Base-by-base conservation (phyloP, 2,113 vertebrate genomes). In the Cyprinus carpio region DNA sequence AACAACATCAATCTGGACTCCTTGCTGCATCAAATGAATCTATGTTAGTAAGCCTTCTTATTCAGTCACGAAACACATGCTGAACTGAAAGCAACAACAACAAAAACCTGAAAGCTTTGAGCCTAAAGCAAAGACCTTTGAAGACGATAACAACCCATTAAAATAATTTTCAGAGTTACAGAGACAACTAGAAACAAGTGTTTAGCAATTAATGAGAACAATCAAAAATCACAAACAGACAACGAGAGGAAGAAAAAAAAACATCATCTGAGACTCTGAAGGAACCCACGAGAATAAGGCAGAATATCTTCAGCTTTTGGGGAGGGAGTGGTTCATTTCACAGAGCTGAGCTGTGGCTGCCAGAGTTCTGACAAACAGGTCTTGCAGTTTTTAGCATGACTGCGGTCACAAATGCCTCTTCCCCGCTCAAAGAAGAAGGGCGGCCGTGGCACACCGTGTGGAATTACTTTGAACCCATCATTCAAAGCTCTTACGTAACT, bases 391-490 rank as follows among this genome's bases (percentile, higher is more conserved):
- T 85, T 58, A 85, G 11, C 34, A 69, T 69, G 62, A 84, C 25
- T 69, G 60, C 18, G 31, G 76, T 69, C 34, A 81, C 77, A 87
- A 87, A 87, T 31, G 77, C 25, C 31, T 75, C 49, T 43, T 65
- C n/a, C n/a, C 69, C 74, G 13, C 29, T 54, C 51, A 77, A 49
- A 43, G 56, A 75, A 84, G 4, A 49, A 82, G 56, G 71, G 13
- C 23, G 13, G 56, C 54, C n/a, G 54, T 51, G 51, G 83, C 58
- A 74, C 7, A 31, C 0, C 10, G 31, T 29, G 43, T 31, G 58
- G 75, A 74, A 81, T 81, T 40, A 81, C 76, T 37, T 40, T 81
- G 67, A 84, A 84, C 25, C 46, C 40, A 65, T 85, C 51, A 13
- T 46, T 81, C 77, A 64, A 8, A 75, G 64, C 15, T 18, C 25